Evolutionary conservation across 2,888 invertebrate species (phyloP).

Genomic region (Heteromyza rotundicornis): DNA sequence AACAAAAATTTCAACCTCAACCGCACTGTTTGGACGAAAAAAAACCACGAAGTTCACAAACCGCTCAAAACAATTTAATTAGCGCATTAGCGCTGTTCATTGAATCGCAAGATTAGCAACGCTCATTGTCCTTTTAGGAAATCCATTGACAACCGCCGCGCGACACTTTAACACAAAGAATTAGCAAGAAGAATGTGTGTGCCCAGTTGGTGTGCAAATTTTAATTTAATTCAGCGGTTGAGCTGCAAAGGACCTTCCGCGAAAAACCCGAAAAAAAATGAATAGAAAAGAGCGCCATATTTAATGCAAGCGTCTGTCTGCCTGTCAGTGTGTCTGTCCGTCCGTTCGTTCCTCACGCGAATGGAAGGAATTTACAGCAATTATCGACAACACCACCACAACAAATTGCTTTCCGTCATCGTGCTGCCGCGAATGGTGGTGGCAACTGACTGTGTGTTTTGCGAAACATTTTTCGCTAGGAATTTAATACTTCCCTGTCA

Average conservation of each 20-base stretch:
- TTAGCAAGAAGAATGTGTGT: no score
- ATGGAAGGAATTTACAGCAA: not conserved
- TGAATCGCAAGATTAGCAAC: not conserved
- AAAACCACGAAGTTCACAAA: no score
- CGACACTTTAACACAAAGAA: not conserved
- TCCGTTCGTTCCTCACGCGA: not conserved
- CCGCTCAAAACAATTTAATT: no score
- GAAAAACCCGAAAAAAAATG: not conserved
- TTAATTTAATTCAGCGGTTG: not conserved
- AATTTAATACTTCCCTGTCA: not conserved
- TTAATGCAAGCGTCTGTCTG: no score
- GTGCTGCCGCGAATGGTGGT: not conserved
- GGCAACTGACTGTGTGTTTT: not conserved
- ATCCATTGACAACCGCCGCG: no score
- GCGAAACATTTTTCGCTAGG: not conserved
- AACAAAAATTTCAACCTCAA: no score
- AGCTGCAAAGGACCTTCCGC: no score
- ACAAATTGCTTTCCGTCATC: not conserved
- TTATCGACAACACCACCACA: slow-evolving; percentile 5
- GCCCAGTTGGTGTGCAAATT: not conserved
- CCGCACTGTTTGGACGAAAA: no score
- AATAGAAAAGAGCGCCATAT: no score
- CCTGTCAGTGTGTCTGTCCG: no score
- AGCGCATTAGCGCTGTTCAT: not conserved
- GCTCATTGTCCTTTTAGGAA: no score